Conservation (phyloP, 2,797 vertebrate genomes). For the Chiroxiphia lanceolata region DNA sequence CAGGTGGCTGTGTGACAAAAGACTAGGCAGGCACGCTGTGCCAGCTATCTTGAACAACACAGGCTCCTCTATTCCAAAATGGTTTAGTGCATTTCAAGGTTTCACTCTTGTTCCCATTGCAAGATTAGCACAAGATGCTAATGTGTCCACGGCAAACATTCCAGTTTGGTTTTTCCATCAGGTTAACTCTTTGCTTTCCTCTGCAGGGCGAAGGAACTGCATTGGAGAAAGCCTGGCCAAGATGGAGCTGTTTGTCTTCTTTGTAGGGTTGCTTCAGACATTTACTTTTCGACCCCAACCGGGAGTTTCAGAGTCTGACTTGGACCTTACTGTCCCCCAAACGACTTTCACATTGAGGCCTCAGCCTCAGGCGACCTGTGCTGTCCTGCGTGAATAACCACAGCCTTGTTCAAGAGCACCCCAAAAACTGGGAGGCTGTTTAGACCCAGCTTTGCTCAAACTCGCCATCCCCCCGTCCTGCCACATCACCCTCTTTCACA, state of each 20-base stretch:
- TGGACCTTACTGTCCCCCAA: conserved; percentile 64
- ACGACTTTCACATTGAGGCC: conserved; percentile 75
- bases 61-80: neutral
- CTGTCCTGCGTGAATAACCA: conserved; percentile 31
- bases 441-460: neutral
- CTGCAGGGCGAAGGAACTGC: conserved; percentile 73
- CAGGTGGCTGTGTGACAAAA: neutral
- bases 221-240: conserved; percentile 75
- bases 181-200: neutral
- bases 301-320: conserved; percentile 38
- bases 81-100: neutral
- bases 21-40: neutral
- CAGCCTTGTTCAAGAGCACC: neutral
- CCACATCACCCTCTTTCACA: neutral
- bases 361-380: conserved; percentile 62
- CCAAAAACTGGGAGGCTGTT: neutral
- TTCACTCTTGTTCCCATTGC: neutral
- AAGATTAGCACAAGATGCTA: neutral
- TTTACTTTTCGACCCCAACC: conserved; percentile 70
- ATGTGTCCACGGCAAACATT: neutral
- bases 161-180: neutral
- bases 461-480: neutral
- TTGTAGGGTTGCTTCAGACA: conserved; percentile 69
- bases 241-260: conserved; percentile 77
- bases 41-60: neutral